Conservation (phyloP, 2,113 vertebrate species). For the Collichthys lucidus region DNA sequence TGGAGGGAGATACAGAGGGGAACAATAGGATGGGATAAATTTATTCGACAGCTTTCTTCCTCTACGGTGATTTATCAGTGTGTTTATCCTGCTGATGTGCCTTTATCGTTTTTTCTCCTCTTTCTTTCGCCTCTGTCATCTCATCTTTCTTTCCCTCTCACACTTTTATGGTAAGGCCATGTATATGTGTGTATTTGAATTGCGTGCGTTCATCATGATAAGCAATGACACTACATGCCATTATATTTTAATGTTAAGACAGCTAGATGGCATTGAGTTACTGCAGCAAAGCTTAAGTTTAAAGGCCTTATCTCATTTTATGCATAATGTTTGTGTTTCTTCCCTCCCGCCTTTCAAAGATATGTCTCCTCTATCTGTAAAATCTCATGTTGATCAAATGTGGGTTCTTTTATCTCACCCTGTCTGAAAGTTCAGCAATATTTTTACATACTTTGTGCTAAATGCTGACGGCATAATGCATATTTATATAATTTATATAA, state of each 20-base stretch:
- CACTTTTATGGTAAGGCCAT: conserved; percentile 30
- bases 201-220: conserved; percentile 40
- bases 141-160: conserved; percentile 12
- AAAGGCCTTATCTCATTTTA: conserved; percentile 48
- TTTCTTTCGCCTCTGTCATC: neutral
- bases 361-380: conserved; percentile 19
- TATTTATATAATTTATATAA: neutral
- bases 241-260: conserved; percentile 37
- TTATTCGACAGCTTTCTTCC: conserved; percentile 61
- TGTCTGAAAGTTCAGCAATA: neutral
- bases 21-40: conserved; percentile 60
- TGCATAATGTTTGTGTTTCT: conserved; percentile 41
- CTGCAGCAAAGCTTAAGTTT: conserved; percentile 31
- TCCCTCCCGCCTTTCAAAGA: conserved; percentile 16
- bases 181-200: conserved; percentile 31
- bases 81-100: conserved; percentile 74
- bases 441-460: conserved; percentile 5
- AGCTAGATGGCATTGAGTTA: conserved; percentile 45
- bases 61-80: conserved; percentile 71
- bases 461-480: neutral
- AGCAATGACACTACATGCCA: conserved; percentile 33
- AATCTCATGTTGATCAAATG: conserved; percentile 44
- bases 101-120: conserved; percentile 50
- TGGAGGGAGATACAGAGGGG: conserved; percentile 61
- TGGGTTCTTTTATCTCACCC: neutral